These are phyloP conservation scores for Phymastichus coffea DNA, from an alignment of 1,140 invertebrate genomes.

Conservation along the genomic window DNA sequence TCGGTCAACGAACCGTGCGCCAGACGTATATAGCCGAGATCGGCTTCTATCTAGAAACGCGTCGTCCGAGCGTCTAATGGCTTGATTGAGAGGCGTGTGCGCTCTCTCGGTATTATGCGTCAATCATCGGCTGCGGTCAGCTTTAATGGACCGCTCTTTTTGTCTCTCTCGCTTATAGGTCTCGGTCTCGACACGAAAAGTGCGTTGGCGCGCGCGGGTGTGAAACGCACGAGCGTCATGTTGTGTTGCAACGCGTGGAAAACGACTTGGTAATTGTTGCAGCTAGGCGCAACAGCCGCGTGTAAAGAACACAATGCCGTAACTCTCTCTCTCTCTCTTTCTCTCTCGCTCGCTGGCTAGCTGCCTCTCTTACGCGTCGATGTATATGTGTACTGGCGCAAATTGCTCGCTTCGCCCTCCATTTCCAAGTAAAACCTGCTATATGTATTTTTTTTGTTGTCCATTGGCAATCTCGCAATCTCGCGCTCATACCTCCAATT, in stretches of 20 bases:
- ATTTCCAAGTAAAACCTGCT: too few relatives aligned
- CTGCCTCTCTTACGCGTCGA: too few relatives aligned
- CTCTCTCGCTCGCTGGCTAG: too few relatives aligned
- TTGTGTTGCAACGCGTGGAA: conserved; percentile 43
- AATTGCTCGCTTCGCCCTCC: too few relatives aligned
- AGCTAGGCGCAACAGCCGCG: conserved; percentile 23
- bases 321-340: too few relatives aligned
- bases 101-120: conserved; percentile 17
- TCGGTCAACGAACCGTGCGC: conserved; percentile 5
- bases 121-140: conserved; percentile 2
- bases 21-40: background rate
- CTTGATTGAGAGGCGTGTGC: conserved; percentile 5
- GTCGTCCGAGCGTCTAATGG: conserved; percentile 14
- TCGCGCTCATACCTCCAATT: too few relatives aligned
- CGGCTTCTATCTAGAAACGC: background rate
- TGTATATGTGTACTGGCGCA: too few relatives aligned
- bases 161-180: background rate
- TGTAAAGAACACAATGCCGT: conserved; percentile 36
- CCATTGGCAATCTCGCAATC: too few relatives aligned
- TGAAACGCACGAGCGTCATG: conserved; percentile 16
- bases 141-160: conserved; percentile 4
- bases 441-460: conserved; percentile 23
- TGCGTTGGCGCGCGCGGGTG: conserved; percentile 25
- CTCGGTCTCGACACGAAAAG: conserved; percentile 22
- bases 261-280: conserved; percentile 39